A percentile compares a stretch with the other conserved stretches of the same genome.
Evolutionary conservation across 2,888 invertebrate species (phyloP).

Genomic region (Physocephala rufipes): DNA sequence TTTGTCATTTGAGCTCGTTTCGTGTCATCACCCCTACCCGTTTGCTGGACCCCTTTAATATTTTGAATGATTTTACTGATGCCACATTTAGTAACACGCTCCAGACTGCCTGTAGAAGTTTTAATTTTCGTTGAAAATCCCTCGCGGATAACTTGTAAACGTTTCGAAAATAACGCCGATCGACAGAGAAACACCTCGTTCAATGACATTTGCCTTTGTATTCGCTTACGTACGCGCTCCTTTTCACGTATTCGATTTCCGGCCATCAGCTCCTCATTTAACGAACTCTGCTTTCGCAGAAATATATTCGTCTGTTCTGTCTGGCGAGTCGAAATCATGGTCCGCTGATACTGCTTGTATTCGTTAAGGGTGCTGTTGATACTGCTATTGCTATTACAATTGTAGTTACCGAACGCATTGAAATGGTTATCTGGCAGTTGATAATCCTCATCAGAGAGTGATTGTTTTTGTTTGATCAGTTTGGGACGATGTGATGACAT

Average conservation of each 20-base stretch:
- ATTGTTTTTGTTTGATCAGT: slow-evolving; percentile 87
- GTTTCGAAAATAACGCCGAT: slow-evolving; percentile 63
- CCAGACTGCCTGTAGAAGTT: slow-evolving; percentile 83
- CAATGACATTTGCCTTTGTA: slow-evolving; percentile 88
- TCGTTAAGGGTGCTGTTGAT: slow-evolving; percentile 49
- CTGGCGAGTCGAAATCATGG: slow-evolving; percentile 42
- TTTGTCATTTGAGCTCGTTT: background rate
- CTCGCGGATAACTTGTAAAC: slow-evolving; percentile 66
- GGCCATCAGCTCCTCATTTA: slow-evolving; percentile 90
- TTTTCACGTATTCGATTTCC: slow-evolving; percentile 85
- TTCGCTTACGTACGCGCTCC: slow-evolving; percentile 81
- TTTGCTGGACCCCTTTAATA: slow-evolving; percentile 64
- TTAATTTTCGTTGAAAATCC: slow-evolving; percentile 85
- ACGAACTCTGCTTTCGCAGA: slow-evolving; percentile 78
- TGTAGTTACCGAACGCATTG: slow-evolving; percentile 58
- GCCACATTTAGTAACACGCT: slow-evolving; percentile 83
- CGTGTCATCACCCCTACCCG: slow-evolving; percentile 6
- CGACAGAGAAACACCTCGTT: slow-evolving; percentile 84
- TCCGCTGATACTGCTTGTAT: slow-evolving; percentile 34
- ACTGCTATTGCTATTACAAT: slow-evolving; percentile 54
- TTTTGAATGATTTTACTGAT: slow-evolving; percentile 87
- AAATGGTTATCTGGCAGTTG: slow-evolving; percentile 58
- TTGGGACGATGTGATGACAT: slow-evolving; percentile 69
- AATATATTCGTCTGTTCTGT: slow-evolving; percentile 59
- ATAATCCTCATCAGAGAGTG: slow-evolving; percentile 76